phyloP scores from a whole-genome alignment of 2,888 invertebrate species.

The Drosophila kuntzei region DNA sequence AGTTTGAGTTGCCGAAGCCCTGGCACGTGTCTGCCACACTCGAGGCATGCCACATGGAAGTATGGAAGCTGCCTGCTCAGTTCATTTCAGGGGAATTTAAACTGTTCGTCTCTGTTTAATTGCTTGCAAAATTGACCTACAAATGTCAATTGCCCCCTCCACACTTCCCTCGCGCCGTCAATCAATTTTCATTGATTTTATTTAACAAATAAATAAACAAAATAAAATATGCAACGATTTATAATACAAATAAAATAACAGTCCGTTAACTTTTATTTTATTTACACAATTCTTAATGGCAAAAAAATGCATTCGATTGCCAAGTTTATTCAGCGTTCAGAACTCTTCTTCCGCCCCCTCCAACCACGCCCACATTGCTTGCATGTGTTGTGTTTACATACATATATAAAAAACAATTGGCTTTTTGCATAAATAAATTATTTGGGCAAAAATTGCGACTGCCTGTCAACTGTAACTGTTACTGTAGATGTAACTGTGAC shows the following conservation, averaged over 20 bases:
- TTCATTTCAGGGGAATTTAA: conserved; percentile 34
- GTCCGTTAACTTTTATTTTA: conserved; percentile 13
- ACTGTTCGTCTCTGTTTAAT: conserved; percentile 58
- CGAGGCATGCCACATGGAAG: conserved; percentile 27
- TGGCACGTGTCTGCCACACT: conserved; percentile 61
- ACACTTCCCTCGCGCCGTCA: neutral
- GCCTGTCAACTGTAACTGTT: conserved; percentile 41
- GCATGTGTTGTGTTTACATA: neutral
- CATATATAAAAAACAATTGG: conserved; percentile 52
- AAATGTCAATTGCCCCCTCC: conserved; percentile 29
- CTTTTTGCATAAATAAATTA: conserved; percentile 64
- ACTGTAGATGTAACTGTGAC: conserved; percentile 42
- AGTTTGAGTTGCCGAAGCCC: conserved; percentile 63
- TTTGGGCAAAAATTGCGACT: conserved; percentile 28
- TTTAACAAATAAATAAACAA: conserved; percentile 62
- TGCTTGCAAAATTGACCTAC: conserved; percentile 67
- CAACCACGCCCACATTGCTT: neutral
- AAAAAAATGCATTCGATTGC: conserved; percentile 23
- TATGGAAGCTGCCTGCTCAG: neutral
- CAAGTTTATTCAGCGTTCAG: conserved; percentile 16
- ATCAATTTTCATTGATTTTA: conserved; percentile 60
- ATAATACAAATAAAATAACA: conserved; percentile 14
- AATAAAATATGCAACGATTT: conserved; percentile 18
- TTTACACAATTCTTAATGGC: conserved; percentile 26
- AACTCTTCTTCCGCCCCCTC: neutral